Percentiles rank a stretch among this genome's conserved stretches.
These are phyloP conservation scores for Passer domesticus DNA, from an alignment of 2,113 vertebrate genomes.

Conservation along the genomic window DNA sequence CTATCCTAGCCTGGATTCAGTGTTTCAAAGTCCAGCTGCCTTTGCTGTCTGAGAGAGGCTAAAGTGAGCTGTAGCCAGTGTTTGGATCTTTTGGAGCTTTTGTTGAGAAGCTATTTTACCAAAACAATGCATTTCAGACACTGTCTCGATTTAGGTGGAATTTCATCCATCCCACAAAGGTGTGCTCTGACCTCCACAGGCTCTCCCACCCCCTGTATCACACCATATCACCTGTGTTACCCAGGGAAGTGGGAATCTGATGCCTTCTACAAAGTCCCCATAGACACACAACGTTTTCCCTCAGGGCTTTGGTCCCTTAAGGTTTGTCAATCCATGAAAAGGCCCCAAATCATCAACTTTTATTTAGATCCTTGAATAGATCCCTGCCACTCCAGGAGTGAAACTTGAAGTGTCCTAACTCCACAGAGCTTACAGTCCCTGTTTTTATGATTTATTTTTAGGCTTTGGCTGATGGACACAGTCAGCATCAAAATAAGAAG, in stretches of 20 bases:
- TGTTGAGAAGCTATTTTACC: neutral
- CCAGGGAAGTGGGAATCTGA: fast-evolving
- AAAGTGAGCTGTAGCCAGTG: neutral
- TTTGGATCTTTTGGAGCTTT: neutral
- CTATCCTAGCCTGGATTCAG: neutral
- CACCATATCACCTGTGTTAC: neutral
- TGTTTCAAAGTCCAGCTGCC: neutral
- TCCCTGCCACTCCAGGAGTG: neutral
- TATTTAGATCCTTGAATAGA: neutral
- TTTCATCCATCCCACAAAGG: neutral
- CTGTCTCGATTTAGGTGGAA: neutral
- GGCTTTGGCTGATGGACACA: neutral
- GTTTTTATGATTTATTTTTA: neutral
- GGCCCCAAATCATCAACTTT: neutral
- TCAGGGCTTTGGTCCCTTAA: neutral
- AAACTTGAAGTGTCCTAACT: neutral
- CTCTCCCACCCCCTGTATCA: neutral
- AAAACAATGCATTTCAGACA: neutral
- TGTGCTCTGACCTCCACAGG: neutral
- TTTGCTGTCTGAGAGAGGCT: neutral
- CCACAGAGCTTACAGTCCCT: neutral
- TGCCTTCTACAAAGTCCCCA: neutral
- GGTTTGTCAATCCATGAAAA: neutral
- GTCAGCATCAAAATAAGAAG: constrained; percentile 23
- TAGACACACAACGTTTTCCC: neutral